Percentiles rank a stretch among this genome's conserved stretches.
Conservation (phyloP, 2,113 vertebrate genomes). For the Sylvilagus bachmani region DNA sequence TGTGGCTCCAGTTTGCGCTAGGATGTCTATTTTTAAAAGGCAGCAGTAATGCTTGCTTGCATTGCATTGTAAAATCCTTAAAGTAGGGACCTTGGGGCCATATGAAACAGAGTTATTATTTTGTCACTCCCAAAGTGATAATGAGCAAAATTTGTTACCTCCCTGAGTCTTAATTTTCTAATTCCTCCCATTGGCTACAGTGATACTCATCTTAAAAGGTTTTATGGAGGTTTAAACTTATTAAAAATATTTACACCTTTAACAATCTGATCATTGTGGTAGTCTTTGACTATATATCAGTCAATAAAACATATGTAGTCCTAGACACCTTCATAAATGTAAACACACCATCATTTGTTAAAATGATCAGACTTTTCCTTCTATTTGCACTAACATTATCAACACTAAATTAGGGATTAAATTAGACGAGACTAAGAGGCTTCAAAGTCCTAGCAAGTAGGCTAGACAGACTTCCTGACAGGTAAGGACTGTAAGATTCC, state of each 20-base stretch:
- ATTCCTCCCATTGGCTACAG: background rate
- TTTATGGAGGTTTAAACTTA: background rate
- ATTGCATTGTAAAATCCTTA: background rate
- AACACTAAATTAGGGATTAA: no score
- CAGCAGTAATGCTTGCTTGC: background rate
- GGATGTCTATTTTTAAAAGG: background rate
- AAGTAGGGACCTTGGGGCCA: background rate
- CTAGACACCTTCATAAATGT: background rate
- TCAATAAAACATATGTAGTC: background rate
- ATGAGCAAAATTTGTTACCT: background rate
- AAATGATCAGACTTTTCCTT: no score
- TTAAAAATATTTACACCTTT: slow-evolving; percentile 3
- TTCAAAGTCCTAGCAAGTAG: no score
- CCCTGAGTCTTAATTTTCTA: background rate
- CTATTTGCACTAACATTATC: no score
- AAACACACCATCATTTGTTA: no score
- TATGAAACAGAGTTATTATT: background rate
- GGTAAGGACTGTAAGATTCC: no score
- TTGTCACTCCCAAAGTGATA: background rate
- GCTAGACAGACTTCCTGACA: no score
- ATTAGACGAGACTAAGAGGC: no score
- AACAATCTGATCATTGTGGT: background rate
- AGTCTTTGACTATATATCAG: background rate
- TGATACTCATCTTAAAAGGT: background rate
- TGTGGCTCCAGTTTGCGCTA: background rate